These are phyloP conservation scores for Unio pictorum DNA, from an alignment of 2,888 invertebrate species.

Conservation along the genomic window DNA sequence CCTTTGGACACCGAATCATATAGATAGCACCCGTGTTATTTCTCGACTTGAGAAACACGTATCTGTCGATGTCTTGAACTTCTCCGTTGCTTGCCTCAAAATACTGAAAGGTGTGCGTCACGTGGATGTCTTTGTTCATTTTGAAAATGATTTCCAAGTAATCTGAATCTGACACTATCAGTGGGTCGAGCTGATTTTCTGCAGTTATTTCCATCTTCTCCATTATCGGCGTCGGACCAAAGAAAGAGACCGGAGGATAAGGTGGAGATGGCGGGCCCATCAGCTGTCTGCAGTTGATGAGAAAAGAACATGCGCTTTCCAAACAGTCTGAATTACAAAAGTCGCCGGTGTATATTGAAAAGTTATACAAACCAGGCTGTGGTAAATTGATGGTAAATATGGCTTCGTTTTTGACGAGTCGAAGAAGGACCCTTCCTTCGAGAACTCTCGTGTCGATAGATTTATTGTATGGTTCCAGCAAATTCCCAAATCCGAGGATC, in stretches of 20 bases:
- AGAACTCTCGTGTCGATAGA: slow-evolving; percentile 45
- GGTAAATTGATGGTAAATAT: slow-evolving; percentile 71
- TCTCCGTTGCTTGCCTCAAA: slow-evolving; percentile 59
- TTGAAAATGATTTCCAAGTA: slow-evolving; percentile 63
- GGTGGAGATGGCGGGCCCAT: slow-evolving; percentile 53
- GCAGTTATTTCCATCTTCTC: slow-evolving; percentile 53
- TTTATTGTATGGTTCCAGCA: slow-evolving; percentile 59
- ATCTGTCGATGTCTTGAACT: slow-evolving; percentile 61
- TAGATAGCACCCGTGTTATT: slow-evolving; percentile 63
- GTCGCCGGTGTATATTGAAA: slow-evolving; percentile 70
- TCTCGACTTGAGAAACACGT: slow-evolving; percentile 63
- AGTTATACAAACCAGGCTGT: slow-evolving; percentile 69
- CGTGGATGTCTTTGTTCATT: slow-evolving; percentile 55
- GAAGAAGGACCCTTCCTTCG: slow-evolving; percentile 58
- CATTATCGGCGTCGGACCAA: slow-evolving; percentile 64
- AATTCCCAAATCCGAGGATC: slow-evolving; percentile 61
- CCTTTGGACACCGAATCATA: slow-evolving; percentile 65
- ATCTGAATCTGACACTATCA: slow-evolving; percentile 60
- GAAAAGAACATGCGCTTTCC: slow-evolving; percentile 68
- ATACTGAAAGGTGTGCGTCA: slow-evolving; percentile 66
- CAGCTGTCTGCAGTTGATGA: slow-evolving; percentile 59
- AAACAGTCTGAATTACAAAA: slow-evolving; percentile 66
- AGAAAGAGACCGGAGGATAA: slow-evolving; percentile 63
- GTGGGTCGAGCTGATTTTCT: slow-evolving; percentile 55
- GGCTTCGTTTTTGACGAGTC: slow-evolving; percentile 61